Base-by-base conservation (phyloP, 2,113 vertebrate species). In the Scophthalmus maximus region DNA sequence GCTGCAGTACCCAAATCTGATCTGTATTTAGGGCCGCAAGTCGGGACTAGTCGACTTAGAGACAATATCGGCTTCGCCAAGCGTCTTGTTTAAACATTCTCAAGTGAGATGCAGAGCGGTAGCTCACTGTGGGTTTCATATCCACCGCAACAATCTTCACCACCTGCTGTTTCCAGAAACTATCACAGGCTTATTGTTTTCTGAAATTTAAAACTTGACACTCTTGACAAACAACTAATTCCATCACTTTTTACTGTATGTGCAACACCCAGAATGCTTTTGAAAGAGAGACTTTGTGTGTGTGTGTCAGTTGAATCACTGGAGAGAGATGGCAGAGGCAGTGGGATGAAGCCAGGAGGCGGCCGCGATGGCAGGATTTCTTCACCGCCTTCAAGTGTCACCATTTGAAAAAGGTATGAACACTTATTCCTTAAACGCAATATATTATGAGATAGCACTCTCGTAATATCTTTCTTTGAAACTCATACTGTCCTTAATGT, bases 11-110 rank as follows among this genome's bases (percentile, higher is more conserved):
- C 47, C 9, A 3, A 22, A 60, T 62, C 27, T 44, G 50, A 81
- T 51, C 53, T 47, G n/a, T 18, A 12, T 64, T 75, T 17, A 46
- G 42, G n/a, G 42, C 42, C n/a, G 17, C n/a, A 46, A 46, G n/a
- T 46, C 42, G 18, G 42, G 4, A n/a, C 42, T 20, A 6, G 42
- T 46, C 8, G 29, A 36, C 8, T 18, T 14, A 20, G 40, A 64
- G 56, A 63, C 6, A 15, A 30, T 26, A 36, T 75, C 29, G 38
- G 56, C 49, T 67, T 25, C 20, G 59, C 30, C 27, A 26, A 23
- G 42, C 27, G 27, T 75, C 32, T 42, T 42, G 15, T 56, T n/a
- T 23, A 22, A 30, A 44, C 26, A 36, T 68, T 38, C 2, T 66
- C 22, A 14, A 60, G 38, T 22, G 11, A n/a, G 27, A 47, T 1